A percentile compares a stretch with the other conserved stretches of the same genome.
Conservation (phyloP, 2,888 invertebrate genomes). For the Mantis religiosa region DNA sequence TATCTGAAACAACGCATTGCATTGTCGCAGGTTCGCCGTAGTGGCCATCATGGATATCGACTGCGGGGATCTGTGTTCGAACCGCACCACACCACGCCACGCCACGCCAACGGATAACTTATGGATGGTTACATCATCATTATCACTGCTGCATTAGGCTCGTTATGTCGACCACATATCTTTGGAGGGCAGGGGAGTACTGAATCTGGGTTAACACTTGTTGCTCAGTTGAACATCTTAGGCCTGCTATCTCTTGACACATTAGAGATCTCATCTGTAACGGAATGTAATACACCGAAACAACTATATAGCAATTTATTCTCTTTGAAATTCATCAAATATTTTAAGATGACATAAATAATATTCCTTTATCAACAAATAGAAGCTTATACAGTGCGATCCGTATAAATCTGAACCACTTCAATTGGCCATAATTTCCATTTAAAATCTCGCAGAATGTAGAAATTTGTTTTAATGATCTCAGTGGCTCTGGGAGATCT, state of each 20-base stretch:
- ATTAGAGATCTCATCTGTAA: too few species aligned
- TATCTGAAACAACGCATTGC: background rate
- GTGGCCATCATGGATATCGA: background rate
- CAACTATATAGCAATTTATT: too few species aligned
- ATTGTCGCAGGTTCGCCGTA: background rate
- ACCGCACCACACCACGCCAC: background rate
- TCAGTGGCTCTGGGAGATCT: too few species aligned
- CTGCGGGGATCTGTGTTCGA: conserved; percentile 16
- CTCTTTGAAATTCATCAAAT: too few species aligned
- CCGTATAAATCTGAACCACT: too few species aligned
- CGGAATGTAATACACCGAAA: too few species aligned
- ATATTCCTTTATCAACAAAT: too few species aligned
- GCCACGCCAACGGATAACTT: background rate
- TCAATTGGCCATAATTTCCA: too few species aligned
- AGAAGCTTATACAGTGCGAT: too few species aligned
- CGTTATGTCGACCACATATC: background rate
- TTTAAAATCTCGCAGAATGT: too few species aligned
- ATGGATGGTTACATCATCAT: conserved; percentile 15
- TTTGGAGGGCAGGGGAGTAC: background rate
- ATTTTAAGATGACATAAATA: too few species aligned
- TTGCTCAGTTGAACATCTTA: background rate
- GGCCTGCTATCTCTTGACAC: background rate
- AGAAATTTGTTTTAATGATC: too few species aligned
- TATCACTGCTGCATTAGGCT: background rate
- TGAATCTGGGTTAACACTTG: background rate